These are phyloP conservation scores for Neocloeon triangulifer DNA, from an alignment of 1,140 invertebrate genomes.

Conservation along the genomic window DNA sequence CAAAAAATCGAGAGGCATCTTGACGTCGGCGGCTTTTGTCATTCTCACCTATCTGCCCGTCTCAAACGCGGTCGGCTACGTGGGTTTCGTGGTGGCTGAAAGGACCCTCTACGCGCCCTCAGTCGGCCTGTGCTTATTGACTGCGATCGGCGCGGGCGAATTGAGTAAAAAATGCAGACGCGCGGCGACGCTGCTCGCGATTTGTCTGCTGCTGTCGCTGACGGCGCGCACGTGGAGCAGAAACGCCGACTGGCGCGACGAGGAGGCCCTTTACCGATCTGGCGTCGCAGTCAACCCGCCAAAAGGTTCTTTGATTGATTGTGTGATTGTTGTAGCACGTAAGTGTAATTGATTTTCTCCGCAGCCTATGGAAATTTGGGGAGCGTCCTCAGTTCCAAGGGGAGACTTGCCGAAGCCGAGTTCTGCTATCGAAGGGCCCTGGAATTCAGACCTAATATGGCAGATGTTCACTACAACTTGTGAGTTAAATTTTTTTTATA, in stretches of 20 bases:
- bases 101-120: constrained; percentile 86
- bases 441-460: constrained; percentile 77
- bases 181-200: constrained; percentile 1
- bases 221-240: constrained; percentile 53
- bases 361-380: constrained; percentile 83
- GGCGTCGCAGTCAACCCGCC: constrained; percentile 84
- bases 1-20: no score
- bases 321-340: no score
- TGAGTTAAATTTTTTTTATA: constrained; percentile 40
- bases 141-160: constrained; percentile 41
- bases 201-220: constrained; percentile 34
- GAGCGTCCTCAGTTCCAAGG: constrained; percentile 69
- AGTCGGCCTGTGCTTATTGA: constrained; percentile 78
- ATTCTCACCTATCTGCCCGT: constrained; percentile 83
- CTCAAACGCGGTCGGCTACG: constrained; percentile 82
- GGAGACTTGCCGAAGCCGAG: constrained; percentile 64
- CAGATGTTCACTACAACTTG: constrained; percentile 92
- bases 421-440: constrained; percentile 67
- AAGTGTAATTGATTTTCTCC: constrained; percentile 14
- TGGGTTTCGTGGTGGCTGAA: constrained; percentile 93
- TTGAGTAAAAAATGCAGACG: no score
- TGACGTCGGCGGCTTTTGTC: constrained; percentile 50
- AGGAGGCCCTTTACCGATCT: constrained; percentile 79
- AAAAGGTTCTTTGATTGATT: no score
- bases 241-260: constrained; percentile 78